A percentile compares a stretch with the other conserved stretches of the same genome.
Conservation (phyloP, 1,140 invertebrate species). For the Kradibia gibbosae region DNA sequence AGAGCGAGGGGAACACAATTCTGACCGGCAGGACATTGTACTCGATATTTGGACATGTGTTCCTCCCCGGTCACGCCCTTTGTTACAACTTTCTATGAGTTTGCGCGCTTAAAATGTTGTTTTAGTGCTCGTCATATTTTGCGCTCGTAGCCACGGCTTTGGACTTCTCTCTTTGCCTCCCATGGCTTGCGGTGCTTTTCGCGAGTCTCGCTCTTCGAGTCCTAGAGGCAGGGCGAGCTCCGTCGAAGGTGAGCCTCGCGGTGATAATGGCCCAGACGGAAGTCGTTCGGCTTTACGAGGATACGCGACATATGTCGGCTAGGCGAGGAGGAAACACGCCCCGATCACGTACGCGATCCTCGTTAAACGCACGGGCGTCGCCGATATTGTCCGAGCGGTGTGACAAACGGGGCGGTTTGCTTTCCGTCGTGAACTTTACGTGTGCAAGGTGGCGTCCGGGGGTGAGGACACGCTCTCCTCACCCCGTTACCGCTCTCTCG, state of each 20-base stretch:
- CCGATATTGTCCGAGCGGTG: neutral
- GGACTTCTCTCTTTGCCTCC: neutral
- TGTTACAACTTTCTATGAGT: constrained; percentile 58
- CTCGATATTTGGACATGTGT: constrained; percentile 73
- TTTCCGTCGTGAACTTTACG: constrained; percentile 3
- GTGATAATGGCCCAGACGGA: constrained; percentile 5
- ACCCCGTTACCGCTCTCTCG: neutral
- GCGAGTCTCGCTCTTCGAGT: neutral
- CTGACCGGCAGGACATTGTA: constrained; percentile 69
- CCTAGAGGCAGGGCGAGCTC: neutral
- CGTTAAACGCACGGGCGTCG: neutral
- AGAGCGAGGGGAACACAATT: constrained; percentile 57
- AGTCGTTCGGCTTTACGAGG: constrained; percentile 21
- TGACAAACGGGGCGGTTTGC: constrained; percentile 1
- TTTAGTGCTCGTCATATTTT: constrained; percentile 28
- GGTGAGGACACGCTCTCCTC: no score
- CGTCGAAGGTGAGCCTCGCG: neutral
- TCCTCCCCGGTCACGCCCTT: constrained; percentile 72
- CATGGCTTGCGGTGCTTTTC: neutral
- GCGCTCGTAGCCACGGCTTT: neutral
- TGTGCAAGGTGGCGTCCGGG: no score
- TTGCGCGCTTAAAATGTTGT: constrained; percentile 31
- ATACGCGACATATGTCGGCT: neutral
- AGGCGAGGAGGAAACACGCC: neutral
- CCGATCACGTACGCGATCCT: neutral